These are phyloP conservation scores for Mercenaria mercenaria DNA, from an alignment of 1,140 invertebrate genomes.

Conservation along the genomic window DNA sequence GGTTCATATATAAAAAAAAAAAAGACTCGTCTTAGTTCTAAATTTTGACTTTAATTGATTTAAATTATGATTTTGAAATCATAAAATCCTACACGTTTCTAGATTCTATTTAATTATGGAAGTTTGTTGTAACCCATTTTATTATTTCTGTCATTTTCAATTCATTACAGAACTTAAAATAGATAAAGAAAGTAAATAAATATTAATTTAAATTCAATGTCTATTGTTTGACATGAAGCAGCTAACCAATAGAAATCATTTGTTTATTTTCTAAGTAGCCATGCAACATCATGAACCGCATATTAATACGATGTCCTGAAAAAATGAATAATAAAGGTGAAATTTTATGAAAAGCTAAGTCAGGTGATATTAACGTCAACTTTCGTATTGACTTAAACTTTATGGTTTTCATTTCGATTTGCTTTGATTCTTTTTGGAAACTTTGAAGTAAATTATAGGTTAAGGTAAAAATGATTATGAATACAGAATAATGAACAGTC, in stretches of 20 bases:
- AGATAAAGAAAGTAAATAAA: not conserved
- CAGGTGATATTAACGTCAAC: not conserved
- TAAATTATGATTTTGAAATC: too few relatives aligned
- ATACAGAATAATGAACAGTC: too few relatives aligned
- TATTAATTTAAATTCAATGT: not conserved
- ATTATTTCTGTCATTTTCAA: not conserved
- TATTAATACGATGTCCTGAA: not conserved
- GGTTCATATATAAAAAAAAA: too few relatives aligned
- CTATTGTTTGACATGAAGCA: not conserved
- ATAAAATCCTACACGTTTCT: too few relatives aligned
- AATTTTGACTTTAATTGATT: too few relatives aligned
- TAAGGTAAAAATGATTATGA: too few relatives aligned
- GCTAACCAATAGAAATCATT: not conserved
- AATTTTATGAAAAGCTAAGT: not conserved
- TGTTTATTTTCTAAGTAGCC: not conserved
- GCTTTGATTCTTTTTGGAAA: too few relatives aligned
- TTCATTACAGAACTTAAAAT: not conserved
- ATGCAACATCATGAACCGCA: not conserved
- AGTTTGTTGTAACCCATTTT: not conserved
- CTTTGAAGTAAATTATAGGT: too few relatives aligned
- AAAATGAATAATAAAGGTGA: not conserved
- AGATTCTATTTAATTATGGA: too few relatives aligned
- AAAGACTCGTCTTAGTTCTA: too few relatives aligned
- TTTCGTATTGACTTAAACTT: constrained; percentile 3
- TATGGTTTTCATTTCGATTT: not conserved